Conservation (phyloP, 2,888 invertebrate species). For the Macrophya annulata region DNA sequence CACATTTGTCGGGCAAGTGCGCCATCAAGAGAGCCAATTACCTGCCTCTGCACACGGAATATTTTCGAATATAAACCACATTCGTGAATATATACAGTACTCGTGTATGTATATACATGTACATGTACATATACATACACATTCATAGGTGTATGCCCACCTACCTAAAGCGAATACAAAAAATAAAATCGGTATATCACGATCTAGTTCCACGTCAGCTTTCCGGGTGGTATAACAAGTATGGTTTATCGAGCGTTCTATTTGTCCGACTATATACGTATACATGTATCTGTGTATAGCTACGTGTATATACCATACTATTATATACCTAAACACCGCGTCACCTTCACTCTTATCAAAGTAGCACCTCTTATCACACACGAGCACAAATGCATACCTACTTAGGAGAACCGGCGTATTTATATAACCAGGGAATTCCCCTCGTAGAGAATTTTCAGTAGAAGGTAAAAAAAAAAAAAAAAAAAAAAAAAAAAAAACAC, state of each 20-base stretch:
- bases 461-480: neutral
- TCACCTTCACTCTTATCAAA: slow-evolving; percentile 5
- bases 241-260: slow-evolving; percentile 34
- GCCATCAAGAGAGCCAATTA: slow-evolving; percentile 79
- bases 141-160: neutral
- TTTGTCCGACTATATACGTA: neutral
- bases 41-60: slow-evolving; percentile 62
- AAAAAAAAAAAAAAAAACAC: neutral
- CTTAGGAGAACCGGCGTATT: no score
- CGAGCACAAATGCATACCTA: neutral
- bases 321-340: neutral
- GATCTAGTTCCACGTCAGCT: slow-evolving; percentile 3
- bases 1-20: slow-evolving; percentile 26
- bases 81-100: slow-evolving; percentile 14
- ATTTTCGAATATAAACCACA: slow-evolving; percentile 40
- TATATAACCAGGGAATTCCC: neutral
- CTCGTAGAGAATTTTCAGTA: neutral
- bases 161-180: neutral
- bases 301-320: neutral
- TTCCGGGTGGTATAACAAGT: slow-evolving; percentile 10
- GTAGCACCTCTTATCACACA: slow-evolving; percentile 21
- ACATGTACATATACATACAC: neutral
- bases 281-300: neutral
- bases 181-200: neutral
- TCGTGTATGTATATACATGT: neutral